Percentiles rank a stretch among this genome's conserved stretches.
Conservation (phyloP, 2,888 invertebrate species). For the Hesperia comma region DNA sequence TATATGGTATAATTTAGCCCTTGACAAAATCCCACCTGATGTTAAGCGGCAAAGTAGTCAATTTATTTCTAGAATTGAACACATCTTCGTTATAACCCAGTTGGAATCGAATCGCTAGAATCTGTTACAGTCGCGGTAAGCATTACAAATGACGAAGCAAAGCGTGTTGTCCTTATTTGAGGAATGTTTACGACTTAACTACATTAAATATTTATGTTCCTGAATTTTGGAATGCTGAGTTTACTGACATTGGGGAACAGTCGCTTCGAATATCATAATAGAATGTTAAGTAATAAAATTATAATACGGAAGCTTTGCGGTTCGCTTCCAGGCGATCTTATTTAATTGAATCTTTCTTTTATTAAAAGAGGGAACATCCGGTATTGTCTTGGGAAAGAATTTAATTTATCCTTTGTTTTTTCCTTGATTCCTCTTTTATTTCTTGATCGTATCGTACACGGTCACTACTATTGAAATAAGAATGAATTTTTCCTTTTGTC, state of each 20-base stretch:
- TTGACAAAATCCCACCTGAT: too few species aligned
- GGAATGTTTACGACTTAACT: too few species aligned
- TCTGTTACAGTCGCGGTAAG: too few species aligned
- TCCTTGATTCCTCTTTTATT: constrained; percentile 19
- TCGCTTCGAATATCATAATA: neutral
- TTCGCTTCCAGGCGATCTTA: constrained; percentile 1
- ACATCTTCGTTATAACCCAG: too few species aligned
- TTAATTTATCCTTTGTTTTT: constrained; percentile 32
- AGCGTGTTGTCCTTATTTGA: too few species aligned
- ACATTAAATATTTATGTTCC: neutral
- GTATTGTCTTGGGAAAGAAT: constrained; percentile 20
- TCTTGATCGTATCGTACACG: neutral
- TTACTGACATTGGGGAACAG: neutral
- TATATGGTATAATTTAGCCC: too few species aligned
- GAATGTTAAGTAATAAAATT: constrained; percentile 15
- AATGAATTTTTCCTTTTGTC: neutral
- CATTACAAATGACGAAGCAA: too few species aligned
- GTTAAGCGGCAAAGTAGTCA: too few species aligned
- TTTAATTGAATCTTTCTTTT: constrained; percentile 14
- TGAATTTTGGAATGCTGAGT: neutral
- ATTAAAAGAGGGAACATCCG: constrained; percentile 14
- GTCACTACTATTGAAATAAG: constrained; percentile 2
- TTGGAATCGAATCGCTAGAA: too few species aligned
- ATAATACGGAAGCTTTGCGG: neutral
- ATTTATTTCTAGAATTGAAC: too few species aligned